Base-by-base conservation (phyloP, 2,888 invertebrate species). In the Cremastinae sp. region DNA sequence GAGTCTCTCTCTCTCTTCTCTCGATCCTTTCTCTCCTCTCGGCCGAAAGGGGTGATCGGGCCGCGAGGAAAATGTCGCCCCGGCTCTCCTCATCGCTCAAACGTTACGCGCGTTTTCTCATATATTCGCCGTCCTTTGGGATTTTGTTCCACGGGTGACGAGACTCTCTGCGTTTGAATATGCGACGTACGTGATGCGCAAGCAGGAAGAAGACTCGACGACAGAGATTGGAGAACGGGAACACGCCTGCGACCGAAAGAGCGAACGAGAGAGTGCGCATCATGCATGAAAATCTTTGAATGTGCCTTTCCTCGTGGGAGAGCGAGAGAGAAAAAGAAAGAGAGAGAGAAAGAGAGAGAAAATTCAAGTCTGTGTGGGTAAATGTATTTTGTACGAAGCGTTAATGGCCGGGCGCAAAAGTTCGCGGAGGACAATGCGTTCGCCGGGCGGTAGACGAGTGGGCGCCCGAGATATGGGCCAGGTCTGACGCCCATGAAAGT, bases 391-490 rank as follows among this genome's bases (percentile, higher is more conserved):
- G 81, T 81, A 70, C 79, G 81, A 83, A 86, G 86, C 85, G 86
- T 86, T 86, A 87, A 87, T 86, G 83, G 86, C 83, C 83, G 66
- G 81, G 77, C 81, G 85, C 86, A 86, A 85, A 81, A 85, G 85
- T 82, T 81, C 75, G 76, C 85, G 82, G 77, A 84, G 84, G 83
- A 87, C 86, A 87, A 87, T 85, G 83, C 81, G 78, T 83, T 80
- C 80, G 82, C 75, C 79, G 74, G 73, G 74, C 71, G 72, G 76
- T 64, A 78, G 73, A 76, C 80, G 83, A 80, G 87, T 88, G 87
- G 87, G 87, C 87, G 86, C 62, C 74, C 78, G 41, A 84, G 87
- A 87, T 87, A 85, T 86, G 87, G 85, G 86, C 86, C 87, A 87
- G 83, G 83, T 80, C 81, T 75, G 71, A 75, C 81, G 79, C 75